Evolutionary conservation across 2,797 vertebrate genomes (phyloP), one percentile per base, ranked within the genome.

Genomic region (Anas bernieri): DNA sequence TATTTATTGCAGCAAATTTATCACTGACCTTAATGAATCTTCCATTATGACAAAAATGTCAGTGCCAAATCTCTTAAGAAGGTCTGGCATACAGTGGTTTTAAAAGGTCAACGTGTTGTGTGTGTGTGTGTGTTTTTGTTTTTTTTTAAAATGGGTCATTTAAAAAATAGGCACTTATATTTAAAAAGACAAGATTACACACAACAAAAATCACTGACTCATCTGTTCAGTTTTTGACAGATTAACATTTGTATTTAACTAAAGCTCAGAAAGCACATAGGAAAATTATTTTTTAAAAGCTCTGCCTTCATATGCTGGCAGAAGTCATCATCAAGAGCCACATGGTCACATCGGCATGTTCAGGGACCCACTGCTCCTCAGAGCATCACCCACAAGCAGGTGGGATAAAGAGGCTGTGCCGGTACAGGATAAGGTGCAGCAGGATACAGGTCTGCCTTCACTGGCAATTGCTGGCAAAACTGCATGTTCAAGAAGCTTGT

Each of bases 1-100:
- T 97, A 97, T 97, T 97, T 97, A 96, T 97, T 97, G 84, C 64
- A 96, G 93, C 61, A 95, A 95, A 93, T 95, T 94, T 92, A 96
- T 96, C 95, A 72, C 58, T 97, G 92, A 95, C 96, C 97, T 96
- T 97, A 97, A 97, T 97, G 97, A 97, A 97, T 95, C 92, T 88
- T 96, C 94, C 92, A 91, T 95, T 97, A 97, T 89, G 87, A 87
- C 85, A 94, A 86, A 97, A 97, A 97, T 66, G 82, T 95, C 97
- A 91, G 80, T 91, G 84, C 76, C 85, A 95, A 93, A 96, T 97
- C 96, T 97, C 95, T 94, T 97, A 97, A 97, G 96, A 96, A 87
- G 72, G 77, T 94, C 93, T 97, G 67, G 66, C 69, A 50, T 83
- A 70, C 39, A 83, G 67, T 86, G 86, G 91, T 95, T 96, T 93